Percentiles rank a stretch among this genome's conserved stretches.
Conservation (phyloP, 92 coral and sea anemone genomes). For the Porites evermanni region DNA sequence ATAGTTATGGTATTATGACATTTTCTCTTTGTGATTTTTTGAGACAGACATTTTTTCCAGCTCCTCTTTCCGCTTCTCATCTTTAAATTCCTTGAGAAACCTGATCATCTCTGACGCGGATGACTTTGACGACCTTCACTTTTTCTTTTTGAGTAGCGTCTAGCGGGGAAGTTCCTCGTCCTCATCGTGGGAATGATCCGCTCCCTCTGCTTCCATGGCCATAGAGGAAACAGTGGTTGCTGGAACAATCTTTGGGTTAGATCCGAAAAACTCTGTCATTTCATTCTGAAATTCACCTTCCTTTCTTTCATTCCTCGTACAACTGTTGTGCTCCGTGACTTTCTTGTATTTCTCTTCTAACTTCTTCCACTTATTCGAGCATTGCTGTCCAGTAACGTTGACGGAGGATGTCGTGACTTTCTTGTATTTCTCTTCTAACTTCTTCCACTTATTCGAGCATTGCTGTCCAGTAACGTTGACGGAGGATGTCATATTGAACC, state of each 20-base stretch:
- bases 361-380: conserved; percentile 34
- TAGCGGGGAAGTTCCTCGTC: too few relatives aligned
- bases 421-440: conserved; percentile 32
- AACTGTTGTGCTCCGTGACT: conserved; percentile 45
- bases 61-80: conserved; percentile 24
- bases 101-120: conserved; percentile 38
- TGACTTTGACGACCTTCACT: conserved; percentile 26
- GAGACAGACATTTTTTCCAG: not conserved
- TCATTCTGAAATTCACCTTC: conserved; percentile 47
- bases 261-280: conserved; percentile 40
- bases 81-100: conserved; percentile 21
- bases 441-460: conserved; percentile 32
- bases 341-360: conserved; percentile 41
- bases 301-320: conserved; percentile 33
- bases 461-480: too few relatives aligned
- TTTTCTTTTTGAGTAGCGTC: conserved; percentile 2
- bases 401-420: not conserved
- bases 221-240: conserved; percentile 22
- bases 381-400: too few relatives aligned
- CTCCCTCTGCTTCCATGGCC: not conserved
- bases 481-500: conserved; percentile 1
- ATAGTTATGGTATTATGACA: conserved; percentile 1
- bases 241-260: conserved; percentile 37
- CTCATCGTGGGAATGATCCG: too few relatives aligned
- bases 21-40: conserved; percentile 13